Base-by-base conservation (phyloP, 2,797 vertebrate genomes). In the Megalops cyprinoides region DNA sequence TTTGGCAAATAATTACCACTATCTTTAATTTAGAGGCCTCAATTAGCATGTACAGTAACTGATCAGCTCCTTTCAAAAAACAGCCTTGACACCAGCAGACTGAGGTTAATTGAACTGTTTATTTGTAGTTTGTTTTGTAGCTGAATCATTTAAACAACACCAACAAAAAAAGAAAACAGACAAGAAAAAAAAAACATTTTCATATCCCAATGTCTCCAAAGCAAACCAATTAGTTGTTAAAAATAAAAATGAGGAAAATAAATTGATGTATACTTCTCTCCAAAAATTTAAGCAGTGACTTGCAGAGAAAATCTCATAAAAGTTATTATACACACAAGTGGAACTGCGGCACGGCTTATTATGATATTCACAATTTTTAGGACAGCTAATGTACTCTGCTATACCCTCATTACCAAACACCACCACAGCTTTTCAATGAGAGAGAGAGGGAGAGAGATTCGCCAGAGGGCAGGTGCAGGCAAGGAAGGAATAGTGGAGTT, bases 71-170 rank as follows among this genome's bases (percentile, higher is more conserved):
- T 60, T 60, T 67, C 3, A 69, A 62, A 81, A 23, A 53, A 65
- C 4, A 76, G 34, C 18, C 46, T 12, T 10, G 9, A 49, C 46
- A 76, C 28, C 20, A 49, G 56, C 42, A 31, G 31, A 48, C 65
- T 73, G 65, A 74, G 81, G 76, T 82, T 88, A 89, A 86, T 83
- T 90, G 69, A 87, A 87, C 80, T 82, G 86, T 94, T 94, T 93
- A 94, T 92, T 91, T 79, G 49, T 78, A 55, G 78, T 84, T 92
- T 90, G 84, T 90, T 92, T 91, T 85, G 81, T 90, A 93, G 82
- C 90, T 90, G 89, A 87, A 89, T 93, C 60, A 85, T 65, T 81
- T 62, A 87, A 81, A 85, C 58, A 86, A 89, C n/a, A n/a, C n/a
- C n/a, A 84, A 88, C 83, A 87, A 81, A 78, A 82, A 85, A 85